These are phyloP conservation scores for Galeruca laticollis DNA, from an alignment of 2,888 invertebrate genomes.

Conservation along the genomic window DNA sequence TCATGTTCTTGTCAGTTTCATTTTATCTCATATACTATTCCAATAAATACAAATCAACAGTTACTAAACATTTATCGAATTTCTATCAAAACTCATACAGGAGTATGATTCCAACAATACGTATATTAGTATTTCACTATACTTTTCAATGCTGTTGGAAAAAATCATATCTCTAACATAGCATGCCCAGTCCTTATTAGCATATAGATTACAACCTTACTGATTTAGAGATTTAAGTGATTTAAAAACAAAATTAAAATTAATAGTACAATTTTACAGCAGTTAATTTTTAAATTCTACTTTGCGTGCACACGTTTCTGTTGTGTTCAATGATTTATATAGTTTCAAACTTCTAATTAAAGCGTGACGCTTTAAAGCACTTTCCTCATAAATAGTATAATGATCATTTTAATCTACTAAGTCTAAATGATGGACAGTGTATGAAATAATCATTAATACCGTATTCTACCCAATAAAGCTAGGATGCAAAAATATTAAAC, in stretches of 20 bases:
- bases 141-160: too few species aligned
- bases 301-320: not conserved
- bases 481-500: too few species aligned
- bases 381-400: not conserved
- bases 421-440: slow-evolving; percentile 9
- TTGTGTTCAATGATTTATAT: not conserved
- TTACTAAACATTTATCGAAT: too few species aligned
- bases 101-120: too few species aligned
- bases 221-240: not conserved
- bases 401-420: not conserved
- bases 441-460: slow-evolving; percentile 32
- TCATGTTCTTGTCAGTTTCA: too few species aligned
- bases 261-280: not conserved
- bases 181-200: not conserved
- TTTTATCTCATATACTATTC: too few species aligned
- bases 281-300: not conserved
- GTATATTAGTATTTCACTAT: too few species aligned
- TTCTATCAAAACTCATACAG: too few species aligned
- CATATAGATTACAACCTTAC: not conserved
- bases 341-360: not conserved
- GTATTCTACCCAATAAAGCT: too few species aligned
- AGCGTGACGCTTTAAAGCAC: not conserved
- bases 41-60: too few species aligned
- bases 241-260: not conserved
- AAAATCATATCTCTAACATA: not conserved